Conservation (phyloP, 2,888 invertebrate species). For the Synanthedon myopaeformis region DNA sequence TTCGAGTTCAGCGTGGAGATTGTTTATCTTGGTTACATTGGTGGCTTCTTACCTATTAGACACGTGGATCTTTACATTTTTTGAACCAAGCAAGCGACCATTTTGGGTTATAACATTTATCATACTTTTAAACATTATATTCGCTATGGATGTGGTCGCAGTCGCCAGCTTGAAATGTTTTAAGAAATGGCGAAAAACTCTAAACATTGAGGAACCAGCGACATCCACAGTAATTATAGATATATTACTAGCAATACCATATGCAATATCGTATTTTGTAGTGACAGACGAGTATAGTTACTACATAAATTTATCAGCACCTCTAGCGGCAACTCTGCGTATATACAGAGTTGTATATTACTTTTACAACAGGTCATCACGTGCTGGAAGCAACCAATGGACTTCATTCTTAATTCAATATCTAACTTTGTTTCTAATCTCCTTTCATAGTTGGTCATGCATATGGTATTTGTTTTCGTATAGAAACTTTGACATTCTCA, state of each 20-base stretch:
- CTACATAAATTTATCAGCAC: slow-evolving; percentile 43
- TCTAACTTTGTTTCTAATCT: slow-evolving; percentile 47
- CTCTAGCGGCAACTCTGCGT: slow-evolving; percentile 45
- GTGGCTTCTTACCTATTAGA: slow-evolving; percentile 48
- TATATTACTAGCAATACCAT: slow-evolving; percentile 44
- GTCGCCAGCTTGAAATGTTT: slow-evolving; percentile 49
- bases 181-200: slow-evolving; percentile 54
- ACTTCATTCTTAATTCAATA: slow-evolving; percentile 61
- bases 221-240: slow-evolving; percentile 39
- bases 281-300: slow-evolving; percentile 16
- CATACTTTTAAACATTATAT: slow-evolving; percentile 40
- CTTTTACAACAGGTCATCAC: slow-evolving; percentile 49
- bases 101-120: slow-evolving; percentile 35
- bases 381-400: slow-evolving; percentile 63
- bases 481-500: slow-evolving; percentile 37
- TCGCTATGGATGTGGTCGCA: slow-evolving; percentile 42
- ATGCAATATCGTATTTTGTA: slow-evolving; percentile 41
- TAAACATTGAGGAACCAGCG: slow-evolving; percentile 55
- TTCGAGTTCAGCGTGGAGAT: slow-evolving; percentile 45
- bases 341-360: slow-evolving; percentile 53
- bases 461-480: slow-evolving; percentile 58
- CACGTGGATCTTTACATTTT: slow-evolving; percentile 51
- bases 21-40: slow-evolving; percentile 38
- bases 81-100: slow-evolving; percentile 22
- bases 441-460: slow-evolving; percentile 59